Percentiles rank a stretch among this genome's conserved stretches.
phyloP scores from a whole-genome alignment of 2,113 vertebrate species.

The Lathamus discolor region DNA sequence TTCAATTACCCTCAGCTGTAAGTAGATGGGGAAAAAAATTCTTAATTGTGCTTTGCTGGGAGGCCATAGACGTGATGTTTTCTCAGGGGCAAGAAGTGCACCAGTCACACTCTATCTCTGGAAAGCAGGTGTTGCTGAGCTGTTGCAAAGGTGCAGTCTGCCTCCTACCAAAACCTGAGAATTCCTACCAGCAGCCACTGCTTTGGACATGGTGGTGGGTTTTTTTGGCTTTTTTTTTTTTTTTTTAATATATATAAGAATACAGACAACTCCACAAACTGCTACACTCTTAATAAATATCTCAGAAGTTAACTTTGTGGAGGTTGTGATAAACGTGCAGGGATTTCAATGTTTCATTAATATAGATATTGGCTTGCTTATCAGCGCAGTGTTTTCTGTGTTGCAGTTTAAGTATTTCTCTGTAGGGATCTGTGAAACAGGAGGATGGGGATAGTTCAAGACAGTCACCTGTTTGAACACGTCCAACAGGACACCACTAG shows the following conservation, averaged over 20 bases:
- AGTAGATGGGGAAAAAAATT: rapidly evolving
- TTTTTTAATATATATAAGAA: neutral
- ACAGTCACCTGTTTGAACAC: neutral
- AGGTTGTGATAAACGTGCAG: neutral
- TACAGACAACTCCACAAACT: neutral
- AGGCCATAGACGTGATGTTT: neutral
- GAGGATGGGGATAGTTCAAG: neutral
- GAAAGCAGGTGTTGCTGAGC: neutral
- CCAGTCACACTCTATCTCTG: neutral
- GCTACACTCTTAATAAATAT: neutral
- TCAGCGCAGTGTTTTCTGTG: neutral
- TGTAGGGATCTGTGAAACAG: neutral
- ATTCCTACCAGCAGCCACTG: neutral
- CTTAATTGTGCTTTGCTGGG: neutral
- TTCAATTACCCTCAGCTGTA: neutral
- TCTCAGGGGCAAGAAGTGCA: neutral
- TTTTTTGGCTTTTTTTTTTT: neutral
- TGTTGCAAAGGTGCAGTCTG: neutral
- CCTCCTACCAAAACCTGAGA: neutral
- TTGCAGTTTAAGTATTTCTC: neutral
- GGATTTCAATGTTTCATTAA: neutral
- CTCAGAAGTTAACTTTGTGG: neutral
- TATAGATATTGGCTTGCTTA: neutral
- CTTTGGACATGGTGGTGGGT: neutral
- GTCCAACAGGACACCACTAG: neutral